phyloP scores from a whole-genome alignment of 2,113 vertebrate genomes.

The Merops nubicus region DNA sequence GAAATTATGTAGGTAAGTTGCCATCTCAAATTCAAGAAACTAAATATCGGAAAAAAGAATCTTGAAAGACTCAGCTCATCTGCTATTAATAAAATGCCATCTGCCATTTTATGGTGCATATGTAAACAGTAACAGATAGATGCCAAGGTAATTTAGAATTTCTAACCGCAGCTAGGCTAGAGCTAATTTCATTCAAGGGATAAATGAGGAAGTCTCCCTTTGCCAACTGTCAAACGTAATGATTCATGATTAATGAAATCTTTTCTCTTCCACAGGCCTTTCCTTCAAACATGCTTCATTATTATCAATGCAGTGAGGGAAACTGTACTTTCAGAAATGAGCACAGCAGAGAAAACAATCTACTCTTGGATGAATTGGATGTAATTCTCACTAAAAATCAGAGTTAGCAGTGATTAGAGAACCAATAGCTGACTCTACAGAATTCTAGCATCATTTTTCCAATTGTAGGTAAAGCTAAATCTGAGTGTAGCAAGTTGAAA shows the following conservation, averaged over 20 bases:
- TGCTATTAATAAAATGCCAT: slow-evolving; percentile 78
- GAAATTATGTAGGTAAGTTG: background rate
- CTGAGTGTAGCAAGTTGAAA: background rate
- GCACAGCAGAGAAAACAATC: slow-evolving; percentile 54
- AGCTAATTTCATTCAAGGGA: slow-evolving; percentile 82
- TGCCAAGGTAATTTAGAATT: slow-evolving; percentile 82
- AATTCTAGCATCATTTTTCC: background rate
- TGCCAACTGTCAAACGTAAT: slow-evolving; percentile 83
- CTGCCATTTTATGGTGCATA: slow-evolving; percentile 74
- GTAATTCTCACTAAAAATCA: slow-evolving; percentile 27
- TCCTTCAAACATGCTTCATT: slow-evolving; percentile 54
- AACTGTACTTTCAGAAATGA: slow-evolving; percentile 59
- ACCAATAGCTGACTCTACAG: background rate
- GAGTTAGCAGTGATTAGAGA: slow-evolving; percentile 22
- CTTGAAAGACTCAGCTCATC: slow-evolving; percentile 61
- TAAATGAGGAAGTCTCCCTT: slow-evolving; percentile 80
- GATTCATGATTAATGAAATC: slow-evolving; percentile 82
- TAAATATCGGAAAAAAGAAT: slow-evolving; percentile 30
- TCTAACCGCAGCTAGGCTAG: slow-evolving; percentile 71
- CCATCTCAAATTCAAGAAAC: slow-evolving; percentile 28
- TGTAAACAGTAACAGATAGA: slow-evolving; percentile 73
- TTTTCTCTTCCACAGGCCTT: slow-evolving; percentile 71
- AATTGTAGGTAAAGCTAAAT: background rate
- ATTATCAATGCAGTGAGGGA: slow-evolving; percentile 56
- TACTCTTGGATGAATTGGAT: slow-evolving; percentile 32